Base-by-base conservation (phyloP, 1,140 invertebrate genomes). In the Trachymyrmex cornetzi region DNA sequence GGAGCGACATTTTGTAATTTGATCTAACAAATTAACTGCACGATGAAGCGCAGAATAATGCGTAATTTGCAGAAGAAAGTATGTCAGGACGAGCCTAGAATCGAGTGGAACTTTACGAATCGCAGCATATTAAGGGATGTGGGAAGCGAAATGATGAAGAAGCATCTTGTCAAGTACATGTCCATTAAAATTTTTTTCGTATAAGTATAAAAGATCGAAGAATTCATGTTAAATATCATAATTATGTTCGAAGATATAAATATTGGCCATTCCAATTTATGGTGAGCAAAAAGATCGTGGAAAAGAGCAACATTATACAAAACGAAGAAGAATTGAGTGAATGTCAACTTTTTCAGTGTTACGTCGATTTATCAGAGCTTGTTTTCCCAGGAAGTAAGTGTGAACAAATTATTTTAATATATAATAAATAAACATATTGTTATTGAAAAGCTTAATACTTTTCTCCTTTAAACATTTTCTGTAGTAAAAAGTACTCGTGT, bases 91-190 rank as follows among this genome's bases (percentile, higher is more conserved):
- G 50, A 30, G 1, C 84, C 88, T 2, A 90, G 93, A 77, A 89
- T 94, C n/a, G 88, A 93, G n/a, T 94, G 93, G 93, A 94, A 94
- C 77, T 75, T 27, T 4, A 71, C 93, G n/a, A 74, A 77, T 61
- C 89, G 93, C 75, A 67, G 38, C 22, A 57, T 93, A 0, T 19
- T 93, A 16, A 38, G 66, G 34, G 0, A 27, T 0, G 5, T 44
- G 9, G 87, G 85, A 24, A 77, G 85, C 24, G 16, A 87, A 67
- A 48, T 50, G 11, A 89, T 93, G 82, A 50, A 44, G 9, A 34
- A 92, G 6, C 86, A 87, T 57, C 87, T 94, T 74, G 84, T 44
- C 22, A 92, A 89, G 93, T 94, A 91, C 67, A 38, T 48, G 27
- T 30, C 61, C 48, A 19, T 63, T 34, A 74, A 44, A 82, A 82